Base-by-base conservation (phyloP, 2,888 invertebrate species). In the Nasonovia ribisnigri region DNA sequence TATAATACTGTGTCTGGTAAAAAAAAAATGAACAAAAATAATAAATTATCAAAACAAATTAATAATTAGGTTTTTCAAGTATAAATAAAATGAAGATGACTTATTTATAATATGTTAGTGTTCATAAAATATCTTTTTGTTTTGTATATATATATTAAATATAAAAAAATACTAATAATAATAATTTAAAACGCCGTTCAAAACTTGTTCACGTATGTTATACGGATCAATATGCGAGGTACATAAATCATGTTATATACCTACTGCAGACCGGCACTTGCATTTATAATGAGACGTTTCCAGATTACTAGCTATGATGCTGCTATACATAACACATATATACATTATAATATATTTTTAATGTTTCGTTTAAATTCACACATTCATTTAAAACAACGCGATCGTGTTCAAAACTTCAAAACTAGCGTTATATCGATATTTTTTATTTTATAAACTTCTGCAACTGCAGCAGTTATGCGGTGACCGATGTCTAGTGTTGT, bases 231-330 rank as follows among this genome's bases (percentile, higher is more conserved):
- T 89, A 60, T 89, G 43, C 43, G 29, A 60, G n/a, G 46, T 60
- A 57, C 43, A 89, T 89, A 89, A 89, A 89, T 60, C 89, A 89
- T 89, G 46, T 29, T 46, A 54, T 20, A 54, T 54, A 54, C 77
- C 36, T 77, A 36, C 36, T 36, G 77, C 20, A 77, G 43, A 20
- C 46, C 46, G 60, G n/a, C 60, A 89, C 60, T 89, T 46, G 89
- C 29, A 46, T 89, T 60, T 60, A 89, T 89, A 89, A 89, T 89
- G 24, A 89, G 42, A 60, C 48, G 43, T 60, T 57, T 77, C 20
- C 77, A 77, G 77, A 77, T 77, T 77, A 77, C 36, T 20, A 77
- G 36, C 36, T 77, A 77, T 77, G 36, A 36, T 67, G 20, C 20
- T 77, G 20, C 8, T 77, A 42, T 20, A 36, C 36, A 77, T 51